phyloP scores from a whole-genome alignment of 30 jellyfish, hydroid and myxozoan genomes.

The Aurelia aurita region DNA sequence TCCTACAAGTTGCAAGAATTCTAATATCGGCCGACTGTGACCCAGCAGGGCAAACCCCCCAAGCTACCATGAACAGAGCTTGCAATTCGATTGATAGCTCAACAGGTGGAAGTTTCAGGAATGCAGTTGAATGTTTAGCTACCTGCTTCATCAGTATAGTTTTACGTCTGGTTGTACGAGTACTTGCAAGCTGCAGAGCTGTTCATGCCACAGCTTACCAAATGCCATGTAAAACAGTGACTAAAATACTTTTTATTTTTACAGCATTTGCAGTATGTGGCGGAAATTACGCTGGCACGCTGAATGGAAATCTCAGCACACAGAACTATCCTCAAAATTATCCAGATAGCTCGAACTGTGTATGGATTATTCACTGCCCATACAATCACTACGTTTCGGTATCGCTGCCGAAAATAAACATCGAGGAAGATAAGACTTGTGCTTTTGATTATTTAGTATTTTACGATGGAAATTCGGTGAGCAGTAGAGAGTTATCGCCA shows the following conservation, averaged over 20 bases:
- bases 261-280: constrained; percentile 78
- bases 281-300: constrained; percentile 69
- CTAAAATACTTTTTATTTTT: constrained; percentile 13
- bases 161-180: too few relatives aligned
- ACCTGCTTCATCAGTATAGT: constrained; percentile 18
- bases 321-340: constrained; percentile 63
- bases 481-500: constrained; percentile 11
- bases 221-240: constrained; percentile 8
- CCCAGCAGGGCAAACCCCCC: constrained; percentile 5
- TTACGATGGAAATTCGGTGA: constrained; percentile 55
- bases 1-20: too few relatives aligned
- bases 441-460: constrained; percentile 64
- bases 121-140: background rate
- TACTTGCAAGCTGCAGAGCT: constrained; percentile 23
- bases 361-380: constrained; percentile 74
- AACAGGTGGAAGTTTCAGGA: constrained; percentile 17
- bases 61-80: too few relatives aligned
- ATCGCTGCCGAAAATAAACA: constrained; percentile 28
- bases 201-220: constrained; percentile 16
- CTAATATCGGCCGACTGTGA: too few relatives aligned
- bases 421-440: constrained; percentile 65
- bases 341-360: constrained; percentile 67
- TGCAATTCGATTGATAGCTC: background rate
- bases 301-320: constrained; percentile 63
- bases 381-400: constrained; percentile 50